Evolutionary conservation across 2,888 invertebrate species (phyloP).

Genomic region (Agrypnus murinus): DNA sequence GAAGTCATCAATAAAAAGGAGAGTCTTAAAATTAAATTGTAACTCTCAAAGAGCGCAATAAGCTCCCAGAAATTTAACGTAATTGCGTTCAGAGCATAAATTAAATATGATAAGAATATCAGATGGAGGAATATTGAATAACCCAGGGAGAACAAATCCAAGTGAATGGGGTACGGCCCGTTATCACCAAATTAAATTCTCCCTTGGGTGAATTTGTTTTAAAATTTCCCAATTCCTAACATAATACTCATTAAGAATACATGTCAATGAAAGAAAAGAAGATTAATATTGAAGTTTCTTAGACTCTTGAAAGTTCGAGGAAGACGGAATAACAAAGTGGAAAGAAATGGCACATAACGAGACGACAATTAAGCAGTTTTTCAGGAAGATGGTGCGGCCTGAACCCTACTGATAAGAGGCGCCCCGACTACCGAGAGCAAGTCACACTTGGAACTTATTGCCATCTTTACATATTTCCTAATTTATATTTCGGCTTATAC

Average conservation of each 20-base stretch:
- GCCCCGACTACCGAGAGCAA: constrained; percentile 34
- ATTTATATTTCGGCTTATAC: constrained; percentile 46
- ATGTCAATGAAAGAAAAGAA: constrained; percentile 61
- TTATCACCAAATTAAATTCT: constrained; percentile 61
- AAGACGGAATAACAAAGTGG: constrained; percentile 34
- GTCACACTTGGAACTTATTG: constrained; percentile 45
- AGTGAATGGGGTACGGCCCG: constrained; percentile 47
- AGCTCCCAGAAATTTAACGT: constrained; percentile 35
- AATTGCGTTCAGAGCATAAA: constrained; percentile 41
- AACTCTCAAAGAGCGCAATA: constrained; percentile 37
- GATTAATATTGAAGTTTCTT: constrained; percentile 59
- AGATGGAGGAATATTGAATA: constrained; percentile 44
- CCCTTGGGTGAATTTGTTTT: constrained; percentile 60
- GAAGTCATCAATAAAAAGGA: constrained; percentile 33
- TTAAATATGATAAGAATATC: constrained; percentile 45
- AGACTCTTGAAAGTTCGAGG: constrained; percentile 27
- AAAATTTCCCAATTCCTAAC: constrained; percentile 61
- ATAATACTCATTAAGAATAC: constrained; percentile 61
- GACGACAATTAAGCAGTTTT: constrained; percentile 58
- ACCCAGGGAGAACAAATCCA: constrained; percentile 49
- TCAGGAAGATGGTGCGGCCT: constrained; percentile 53
- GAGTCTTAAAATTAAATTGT: constrained; percentile 36
- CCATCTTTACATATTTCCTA: constrained; percentile 49
- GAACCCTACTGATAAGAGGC: constrained; percentile 53
- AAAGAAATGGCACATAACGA: constrained; percentile 48